phyloP scores from a whole-genome alignment of 2,888 invertebrate genomes.

The Acleris literana region DNA sequence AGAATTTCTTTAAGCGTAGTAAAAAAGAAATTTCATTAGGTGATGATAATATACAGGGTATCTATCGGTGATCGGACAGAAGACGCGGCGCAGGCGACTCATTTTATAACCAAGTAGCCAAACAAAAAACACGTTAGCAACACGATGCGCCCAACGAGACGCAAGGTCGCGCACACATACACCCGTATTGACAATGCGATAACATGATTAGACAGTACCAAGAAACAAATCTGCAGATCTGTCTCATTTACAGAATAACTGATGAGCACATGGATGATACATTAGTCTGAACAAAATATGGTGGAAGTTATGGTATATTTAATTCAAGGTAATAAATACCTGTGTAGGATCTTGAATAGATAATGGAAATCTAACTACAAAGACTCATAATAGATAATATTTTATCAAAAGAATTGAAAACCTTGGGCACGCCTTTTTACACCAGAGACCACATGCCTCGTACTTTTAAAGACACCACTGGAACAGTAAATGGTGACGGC shows the following conservation, averaged over 20 bases:
- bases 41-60: constrained; percentile 35
- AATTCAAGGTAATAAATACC: constrained; percentile 9
- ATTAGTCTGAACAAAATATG: neutral
- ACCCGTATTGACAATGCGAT: constrained; percentile 11
- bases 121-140: constrained; percentile 53
- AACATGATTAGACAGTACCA: constrained; percentile 10
- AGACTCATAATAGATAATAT: constrained; percentile 11
- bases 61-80: constrained; percentile 6
- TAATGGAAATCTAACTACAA: neutral
- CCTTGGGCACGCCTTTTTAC: constrained; percentile 12
- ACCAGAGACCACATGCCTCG: neutral
- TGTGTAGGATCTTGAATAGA: constrained; percentile 15
- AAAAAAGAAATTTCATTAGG: constrained; percentile 33
- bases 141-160: constrained; percentile 53
- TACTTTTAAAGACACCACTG: neutral
- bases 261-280: neutral
- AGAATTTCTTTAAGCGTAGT: neutral
- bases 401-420: constrained; percentile 3
- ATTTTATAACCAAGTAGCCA: constrained; percentile 39
- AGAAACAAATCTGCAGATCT: constrained; percentile 1
- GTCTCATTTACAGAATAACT: neutral
- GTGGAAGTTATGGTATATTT: neutral
- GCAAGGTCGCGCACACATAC: constrained; percentile 20
- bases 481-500: neutral
- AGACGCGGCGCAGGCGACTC: constrained; percentile 6